Evolutionary conservation across 2,888 invertebrate genomes (phyloP).

Genomic region (Prosopocoilus inquinatus): DNA sequence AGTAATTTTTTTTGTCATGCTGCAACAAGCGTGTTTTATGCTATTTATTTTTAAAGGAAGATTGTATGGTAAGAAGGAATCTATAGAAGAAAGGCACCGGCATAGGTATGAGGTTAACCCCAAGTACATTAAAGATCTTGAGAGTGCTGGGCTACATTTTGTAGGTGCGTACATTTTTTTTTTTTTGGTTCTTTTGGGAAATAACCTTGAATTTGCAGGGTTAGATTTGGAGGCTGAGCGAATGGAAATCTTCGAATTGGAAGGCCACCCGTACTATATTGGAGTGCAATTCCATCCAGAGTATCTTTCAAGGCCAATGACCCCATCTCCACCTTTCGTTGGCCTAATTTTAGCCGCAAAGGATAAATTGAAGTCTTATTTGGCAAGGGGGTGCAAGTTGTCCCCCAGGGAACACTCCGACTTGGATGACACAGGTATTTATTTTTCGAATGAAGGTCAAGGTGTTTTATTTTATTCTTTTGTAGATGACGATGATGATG

Average conservation of each 20-base stretch:
- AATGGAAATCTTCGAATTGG: slow-evolving; percentile 92
- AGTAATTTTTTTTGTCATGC: slow-evolving; percentile 35
- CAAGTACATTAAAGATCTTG: slow-evolving; percentile 72
- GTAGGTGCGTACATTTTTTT: slow-evolving; percentile 60
- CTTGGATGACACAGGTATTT: slow-evolving; percentile 62
- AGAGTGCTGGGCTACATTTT: slow-evolving; percentile 82
- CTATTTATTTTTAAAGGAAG: slow-evolving; percentile 54
- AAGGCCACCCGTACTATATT: slow-evolving; percentile 88
- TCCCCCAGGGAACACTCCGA: slow-evolving; percentile 70
- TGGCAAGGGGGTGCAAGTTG: slow-evolving; percentile 71
- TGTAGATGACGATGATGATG: slow-evolving; percentile 38
- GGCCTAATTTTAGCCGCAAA: slow-evolving; percentile 90
- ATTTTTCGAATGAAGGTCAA: not conserved
- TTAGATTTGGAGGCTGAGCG: slow-evolving; percentile 78
- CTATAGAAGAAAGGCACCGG: slow-evolving; percentile 91
- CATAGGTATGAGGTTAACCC: slow-evolving; percentile 98
- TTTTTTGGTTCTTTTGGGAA: not conserved
- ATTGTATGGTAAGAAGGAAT: slow-evolving; percentile 73
- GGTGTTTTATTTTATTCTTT: slow-evolving; percentile 16
- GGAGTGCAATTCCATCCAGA: slow-evolving; percentile 98
- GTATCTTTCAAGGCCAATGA: slow-evolving; percentile 87
- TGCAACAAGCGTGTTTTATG: not conserved
- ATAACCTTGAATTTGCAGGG: slow-evolving; percentile 44
- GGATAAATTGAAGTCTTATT: slow-evolving; percentile 72
- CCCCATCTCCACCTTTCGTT: slow-evolving; percentile 92